Evolutionary conservation across 1,140 invertebrate species (phyloP), one percentile per base, ranked within the genome.

Genomic region (Drosophila nigromelanica): DNA sequence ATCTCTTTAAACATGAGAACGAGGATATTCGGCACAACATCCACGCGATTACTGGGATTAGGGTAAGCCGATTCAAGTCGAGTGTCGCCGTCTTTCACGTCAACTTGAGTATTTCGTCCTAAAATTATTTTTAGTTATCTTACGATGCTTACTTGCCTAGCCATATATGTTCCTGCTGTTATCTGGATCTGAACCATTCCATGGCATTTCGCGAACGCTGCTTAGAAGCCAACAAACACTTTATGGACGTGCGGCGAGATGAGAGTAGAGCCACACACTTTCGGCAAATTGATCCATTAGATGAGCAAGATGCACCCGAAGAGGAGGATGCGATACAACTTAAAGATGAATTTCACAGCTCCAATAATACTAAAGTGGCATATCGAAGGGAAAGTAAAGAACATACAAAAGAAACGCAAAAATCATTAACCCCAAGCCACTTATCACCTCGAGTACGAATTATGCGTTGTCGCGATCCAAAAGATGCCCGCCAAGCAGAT

Each of bases 161-260:
- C 30, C 83, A 87, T 42, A 89, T 87, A 15, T 87, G 82, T n/a
- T 70, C 83, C 18, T 76, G 76, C 37, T 87, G 82, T 18, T 68
- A 78, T 4, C 43, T 89, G 68, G 76, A 87, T 37, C 68, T 87
- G 15, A 54, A 76, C 11, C 76, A 89, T 47, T 69, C 82, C 1
- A 56, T 73, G 4, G 45, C 72, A 7, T 87, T 87, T 42, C 83
- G 82, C 0, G 58, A 73, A 3, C 83, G 79, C 1, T 87, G 82
- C 11, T 11, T 87, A 14, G 47, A 79, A 12, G 66, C 76, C 0
- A 30, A 89, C 10, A 50, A 40, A n/a, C 15, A 47, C 4, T 47
- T 75, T 0, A n/a, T 43, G 21, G 42, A 45, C 4, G 2, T 24
- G 4, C 59, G 67, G 3, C 7, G 39, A 21, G 7, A 27, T 4